Percentiles rank a stretch among this genome's conserved stretches.
Conservation (phyloP, 2,113 vertebrate genomes). For the Phainopepla nitens region DNA sequence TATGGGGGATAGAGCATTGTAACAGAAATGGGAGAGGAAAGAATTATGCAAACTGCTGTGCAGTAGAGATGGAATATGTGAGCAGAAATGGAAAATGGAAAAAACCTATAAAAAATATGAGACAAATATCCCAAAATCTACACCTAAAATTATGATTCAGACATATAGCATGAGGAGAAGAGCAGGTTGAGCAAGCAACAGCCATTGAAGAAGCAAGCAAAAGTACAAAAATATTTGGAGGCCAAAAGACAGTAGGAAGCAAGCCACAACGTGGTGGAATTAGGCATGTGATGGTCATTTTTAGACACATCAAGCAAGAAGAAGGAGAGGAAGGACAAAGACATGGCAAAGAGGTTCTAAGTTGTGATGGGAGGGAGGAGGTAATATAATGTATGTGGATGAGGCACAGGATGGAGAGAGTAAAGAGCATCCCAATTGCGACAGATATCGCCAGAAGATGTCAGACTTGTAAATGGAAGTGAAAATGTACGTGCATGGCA, state of each 20-base stretch:
- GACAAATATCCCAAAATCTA: background rate
- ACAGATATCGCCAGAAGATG: background rate
- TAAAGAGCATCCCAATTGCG: background rate
- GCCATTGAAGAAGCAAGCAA: background rate
- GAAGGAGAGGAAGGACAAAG: background rate
- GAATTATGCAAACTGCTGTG: background rate
- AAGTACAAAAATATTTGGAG: background rate
- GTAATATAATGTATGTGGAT: background rate
- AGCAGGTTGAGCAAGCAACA: background rate
- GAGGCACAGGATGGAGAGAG: background rate
- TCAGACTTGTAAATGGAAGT: background rate
- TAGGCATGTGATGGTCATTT: background rate
- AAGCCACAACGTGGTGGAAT: background rate
- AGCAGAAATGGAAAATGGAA: background rate
- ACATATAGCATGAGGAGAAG: background rate
- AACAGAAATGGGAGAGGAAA: background rate
- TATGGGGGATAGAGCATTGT: background rate
- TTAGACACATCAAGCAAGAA: background rate
- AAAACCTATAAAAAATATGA: background rate
- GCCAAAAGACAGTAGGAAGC: background rate
- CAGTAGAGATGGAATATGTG: background rate
- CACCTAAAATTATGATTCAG: background rate
- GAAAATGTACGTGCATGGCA: background rate
- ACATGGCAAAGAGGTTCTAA: background rate
- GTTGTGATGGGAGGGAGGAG: background rate